Conservation (phyloP, 2,888 invertebrate genomes). For the Metacarcinus magister region DNA sequence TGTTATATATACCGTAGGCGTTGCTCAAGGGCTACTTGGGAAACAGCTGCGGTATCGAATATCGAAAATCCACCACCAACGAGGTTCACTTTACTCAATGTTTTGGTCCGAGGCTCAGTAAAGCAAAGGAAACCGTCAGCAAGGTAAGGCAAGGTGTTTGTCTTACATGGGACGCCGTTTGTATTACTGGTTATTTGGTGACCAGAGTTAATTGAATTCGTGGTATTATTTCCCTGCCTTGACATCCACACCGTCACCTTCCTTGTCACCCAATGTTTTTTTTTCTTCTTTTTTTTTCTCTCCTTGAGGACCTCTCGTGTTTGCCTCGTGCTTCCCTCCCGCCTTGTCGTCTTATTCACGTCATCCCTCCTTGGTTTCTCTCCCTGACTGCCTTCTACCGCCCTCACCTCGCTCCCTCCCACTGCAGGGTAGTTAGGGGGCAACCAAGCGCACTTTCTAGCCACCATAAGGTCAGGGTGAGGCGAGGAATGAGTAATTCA, state of each 20-base stretch:
- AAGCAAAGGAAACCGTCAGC: not conserved
- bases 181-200: too few relatives aligned
- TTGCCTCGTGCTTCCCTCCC: not conserved
- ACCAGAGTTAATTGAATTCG: not conserved
- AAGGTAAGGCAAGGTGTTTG: not conserved
- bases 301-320: not conserved
- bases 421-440: not conserved
- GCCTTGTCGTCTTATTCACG: conserved; percentile 1
- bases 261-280: not conserved
- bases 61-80: not conserved
- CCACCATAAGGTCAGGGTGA: not conserved
- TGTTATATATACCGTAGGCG: not conserved
- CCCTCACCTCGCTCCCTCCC: not conserved
- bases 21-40: not conserved
- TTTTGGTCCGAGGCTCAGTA: not conserved
- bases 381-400: not conserved
- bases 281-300: not conserved
- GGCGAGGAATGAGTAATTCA: not conserved
- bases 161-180: not conserved
- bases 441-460: not conserved
- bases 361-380: not conserved
- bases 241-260: not conserved
- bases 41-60: not conserved
- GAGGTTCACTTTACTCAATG: not conserved
- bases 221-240: not conserved